Base-by-base conservation (phyloP, 2,888 invertebrate species). In the Pseudococcus viburni region DNA sequence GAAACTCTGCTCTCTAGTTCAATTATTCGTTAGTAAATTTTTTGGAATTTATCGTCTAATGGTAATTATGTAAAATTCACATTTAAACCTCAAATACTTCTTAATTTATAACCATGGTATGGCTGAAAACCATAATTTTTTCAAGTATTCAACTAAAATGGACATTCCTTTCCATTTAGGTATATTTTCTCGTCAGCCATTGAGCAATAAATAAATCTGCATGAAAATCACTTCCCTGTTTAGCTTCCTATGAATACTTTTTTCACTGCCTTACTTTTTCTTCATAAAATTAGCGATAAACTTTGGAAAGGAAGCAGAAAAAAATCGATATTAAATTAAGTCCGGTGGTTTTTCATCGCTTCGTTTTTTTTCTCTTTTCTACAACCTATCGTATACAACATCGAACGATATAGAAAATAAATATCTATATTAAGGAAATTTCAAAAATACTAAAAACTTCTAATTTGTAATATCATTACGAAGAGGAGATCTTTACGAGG, bases 391-490 rank as follows among this genome's bases (percentile, higher is more conserved):
- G 46, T 46, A 46, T 33, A 33, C 26, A 33, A 3, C 26, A 46
- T 1, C 12, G 4, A 15, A 64, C 64, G 64, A 64, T 64, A 64
- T 9, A 64, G 64, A 64, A 22, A 64, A 64, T 64, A 64, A 64
- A 64, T 64, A 19, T 64, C 22, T 64, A 22, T 64, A 64, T 22
- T 64, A 64, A 22, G 51, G 51, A 64, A 64, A 64, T 22, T 64
- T 64, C 22, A 39, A 77, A 33, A 39, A 77, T 77, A 77, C 77
- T 26, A 77, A 77, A 77, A 33, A 51, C 77, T 77, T 33, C 39
- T 77, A 77, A 77, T 77, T 77, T 77, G 77, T 33, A 77, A 77
- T 77, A 77, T 39, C 33, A 77, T 77, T 77, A 39, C 12, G 77
- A 77, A 11, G 17, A 17, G 17, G 77, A 77, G 51, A 77, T 77